phyloP scores from a whole-genome alignment of 2,797 vertebrate species.

The Urocyon cinereoargenteus region DNA sequence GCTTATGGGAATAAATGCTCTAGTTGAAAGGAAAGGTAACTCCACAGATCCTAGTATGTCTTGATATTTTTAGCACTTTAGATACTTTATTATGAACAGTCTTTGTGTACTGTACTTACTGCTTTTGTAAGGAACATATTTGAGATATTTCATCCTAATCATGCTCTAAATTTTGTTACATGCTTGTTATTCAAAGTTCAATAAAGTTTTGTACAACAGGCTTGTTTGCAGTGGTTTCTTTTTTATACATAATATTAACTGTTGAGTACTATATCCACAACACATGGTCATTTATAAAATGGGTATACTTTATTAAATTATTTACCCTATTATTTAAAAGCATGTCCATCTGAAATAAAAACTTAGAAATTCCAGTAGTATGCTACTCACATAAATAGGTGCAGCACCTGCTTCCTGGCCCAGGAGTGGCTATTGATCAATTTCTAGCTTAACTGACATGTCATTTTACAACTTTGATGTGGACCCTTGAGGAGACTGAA shows the following conservation, averaged over 20 bases:
- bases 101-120: slow-evolving; percentile 79
- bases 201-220: slow-evolving; percentile 85
- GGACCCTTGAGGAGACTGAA: background rate
- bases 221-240: slow-evolving; percentile 52
- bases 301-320: background rate
- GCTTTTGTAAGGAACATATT: slow-evolving; percentile 78
- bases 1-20: slow-evolving; percentile 72
- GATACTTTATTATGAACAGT: slow-evolving; percentile 74
- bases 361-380: background rate
- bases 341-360: slow-evolving; percentile 10
- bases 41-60: slow-evolving; percentile 70
- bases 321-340: slow-evolving; percentile 54
- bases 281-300: background rate
- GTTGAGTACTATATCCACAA: background rate
- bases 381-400: background rate
- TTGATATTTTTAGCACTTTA: slow-evolving; percentile 58
- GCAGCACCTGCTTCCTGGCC: background rate
- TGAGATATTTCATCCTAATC: slow-evolving; percentile 78
- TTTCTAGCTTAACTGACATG: background rate
- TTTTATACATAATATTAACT: background rate
- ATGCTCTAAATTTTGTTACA: slow-evolving; percentile 77
- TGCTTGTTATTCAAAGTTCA: slow-evolving; percentile 86
- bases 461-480: background rate
- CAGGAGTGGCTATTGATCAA: background rate
- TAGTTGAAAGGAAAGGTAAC: slow-evolving; percentile 65